Evolutionary conservation across 2,113 vertebrate species (phyloP).

Genomic region (Bujurquina vittata): DNA sequence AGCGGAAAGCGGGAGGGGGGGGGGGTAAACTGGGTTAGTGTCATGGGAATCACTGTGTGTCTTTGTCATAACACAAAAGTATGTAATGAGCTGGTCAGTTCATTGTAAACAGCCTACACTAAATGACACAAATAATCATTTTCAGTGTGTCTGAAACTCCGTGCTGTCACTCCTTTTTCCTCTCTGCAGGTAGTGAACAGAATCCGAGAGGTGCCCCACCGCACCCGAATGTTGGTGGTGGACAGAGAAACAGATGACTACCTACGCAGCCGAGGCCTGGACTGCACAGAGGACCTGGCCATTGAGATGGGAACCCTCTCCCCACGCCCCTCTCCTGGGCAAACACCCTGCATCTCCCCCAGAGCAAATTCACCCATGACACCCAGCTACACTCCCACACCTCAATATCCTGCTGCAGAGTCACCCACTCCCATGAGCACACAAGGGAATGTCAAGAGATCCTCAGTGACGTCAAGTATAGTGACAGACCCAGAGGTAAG

Average conservation of each 20-base stretch:
- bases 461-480: slow-evolving; percentile 54
- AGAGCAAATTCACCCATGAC: slow-evolving; percentile 23
- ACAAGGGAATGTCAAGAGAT: slow-evolving; percentile 35
- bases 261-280: slow-evolving; percentile 81
- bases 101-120: background rate
- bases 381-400: background rate
- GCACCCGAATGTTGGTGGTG: slow-evolving; percentile 90
- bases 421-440: slow-evolving; percentile 8
- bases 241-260: slow-evolving; percentile 90
- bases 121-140: background rate
- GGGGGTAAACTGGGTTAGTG: slow-evolving; percentile 58
- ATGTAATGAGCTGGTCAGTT: slow-evolving; percentile 4
- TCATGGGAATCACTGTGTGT: slow-evolving; percentile 52
- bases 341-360: slow-evolving; percentile 58
- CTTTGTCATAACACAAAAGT: slow-evolving; percentile 45
- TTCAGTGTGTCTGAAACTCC: background rate
- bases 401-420: slow-evolving; percentile 11
- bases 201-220: slow-evolving; percentile 86
- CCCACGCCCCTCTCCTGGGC: slow-evolving; percentile 47
- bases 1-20: background rate
- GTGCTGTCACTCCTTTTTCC: background rate
- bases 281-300: slow-evolving; percentile 86
- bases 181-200: slow-evolving; percentile 87
- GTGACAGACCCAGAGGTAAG: slow-evolving; percentile 67
- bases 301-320: slow-evolving; percentile 81